phyloP scores from a whole-genome alignment of 2,797 vertebrate genomes.

The Channallabes apus region DNA sequence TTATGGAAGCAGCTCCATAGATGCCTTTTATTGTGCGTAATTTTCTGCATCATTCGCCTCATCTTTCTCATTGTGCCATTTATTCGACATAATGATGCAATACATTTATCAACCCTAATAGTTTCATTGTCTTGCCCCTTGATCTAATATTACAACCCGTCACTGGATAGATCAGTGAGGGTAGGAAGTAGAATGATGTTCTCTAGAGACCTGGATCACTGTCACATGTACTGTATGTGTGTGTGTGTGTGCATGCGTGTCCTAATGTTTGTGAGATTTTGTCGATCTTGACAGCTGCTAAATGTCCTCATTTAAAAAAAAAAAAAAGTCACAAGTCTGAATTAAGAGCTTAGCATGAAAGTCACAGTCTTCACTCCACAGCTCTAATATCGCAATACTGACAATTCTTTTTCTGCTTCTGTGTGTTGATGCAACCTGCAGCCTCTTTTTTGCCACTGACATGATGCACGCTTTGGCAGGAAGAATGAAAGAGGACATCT shows the following conservation, averaged over 20 bases:
- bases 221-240: slow-evolving; percentile 15
- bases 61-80: slow-evolving; percentile 7
- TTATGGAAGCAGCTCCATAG: neutral
- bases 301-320: slow-evolving; percentile 32
- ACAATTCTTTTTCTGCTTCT: slow-evolving; percentile 4
- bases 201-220: slow-evolving; percentile 30
- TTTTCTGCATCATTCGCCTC: no score
- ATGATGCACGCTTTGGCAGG: neutral
- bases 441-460: slow-evolving; percentile 10
- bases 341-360: slow-evolving; percentile 44
- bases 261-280: slow-evolving; percentile 22
- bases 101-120: neutral
- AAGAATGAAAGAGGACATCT: neutral
- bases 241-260: neutral
- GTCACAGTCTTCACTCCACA: slow-evolving; percentile 35
- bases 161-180: slow-evolving; percentile 4
- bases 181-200: slow-evolving; percentile 34
- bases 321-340: slow-evolving; percentile 41
- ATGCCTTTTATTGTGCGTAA: neutral
- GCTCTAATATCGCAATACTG: slow-evolving; percentile 19
- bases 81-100: neutral
- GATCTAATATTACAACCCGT: neutral
- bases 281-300: slow-evolving; percentile 31
- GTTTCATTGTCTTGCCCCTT: slow-evolving; percentile 9
- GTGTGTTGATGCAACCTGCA: neutral